Evolutionary conservation across 1,140 invertebrate genomes (phyloP), one percentile per base, ranked within the genome.

Genomic region (Lerema accius): DNA sequence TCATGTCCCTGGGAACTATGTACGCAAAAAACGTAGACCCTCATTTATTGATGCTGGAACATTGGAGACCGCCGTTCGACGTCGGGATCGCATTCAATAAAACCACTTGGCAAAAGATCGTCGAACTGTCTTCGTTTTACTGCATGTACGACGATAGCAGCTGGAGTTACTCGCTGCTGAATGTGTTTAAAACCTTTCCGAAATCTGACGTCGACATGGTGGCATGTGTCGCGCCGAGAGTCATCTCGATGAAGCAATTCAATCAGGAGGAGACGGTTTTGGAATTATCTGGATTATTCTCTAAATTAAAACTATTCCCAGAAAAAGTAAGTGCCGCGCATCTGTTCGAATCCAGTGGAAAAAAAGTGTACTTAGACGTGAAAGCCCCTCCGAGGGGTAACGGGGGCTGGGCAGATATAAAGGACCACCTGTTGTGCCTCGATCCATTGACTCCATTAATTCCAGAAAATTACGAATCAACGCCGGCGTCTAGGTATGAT

Each of bases 51-150:
- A 59, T 61, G 1, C 26, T 81, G 28, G 67, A 70, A 13, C 37
- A 69, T 4, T 81, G 79, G 79, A 53, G 35, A 14, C 74, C 79
- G 1, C 63, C 67, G 0, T 76, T 58, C 32, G 59, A 70, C 15
- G 39, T 60, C 5, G 98, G 97, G 0, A 97, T 99, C 94, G 96
- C 96, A 0, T 96, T 99, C 65, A 97, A 97, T 85, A 93, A 94
- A 9, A 93, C 93, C 17, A 94, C 96, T 6, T 99, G 97, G 97
- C 91, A 92, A 28, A 93, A 95, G 69, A 94, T 99, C 42, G 93
- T 94, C 65, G 92, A 92, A 28, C 98, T 96, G 91, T 94, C 94
- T 0, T 90, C 94, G n/a, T 94, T 95, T 71, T 99, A 98, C 89
- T 99, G 98, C 89, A 94, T 94, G 23, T 98, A 97, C 91, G 97